Evolutionary conservation across 64 coral and sea anemone genomes (phyloP), one percentile per base, ranked within the genome.

Genomic region (Cladopsammia gracilis): DNA sequence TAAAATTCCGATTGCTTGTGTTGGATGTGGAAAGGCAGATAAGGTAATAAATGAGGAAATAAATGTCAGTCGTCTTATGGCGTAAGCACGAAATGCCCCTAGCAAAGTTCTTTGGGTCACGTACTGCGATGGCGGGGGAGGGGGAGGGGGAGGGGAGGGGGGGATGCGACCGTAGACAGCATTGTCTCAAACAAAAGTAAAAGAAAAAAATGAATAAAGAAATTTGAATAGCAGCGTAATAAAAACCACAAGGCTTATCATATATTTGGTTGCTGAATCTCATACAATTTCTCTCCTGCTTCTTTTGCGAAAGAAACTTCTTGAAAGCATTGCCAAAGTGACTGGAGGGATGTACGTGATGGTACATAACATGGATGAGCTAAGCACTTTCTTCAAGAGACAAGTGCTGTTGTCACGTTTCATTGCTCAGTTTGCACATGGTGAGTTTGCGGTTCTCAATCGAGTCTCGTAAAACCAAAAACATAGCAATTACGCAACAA

Each of bases 361-460:
- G 94, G 94, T 96, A 18, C 89, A 88, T 6, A 88, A 90, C 18
- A 95, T 95, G 89, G 53, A 78, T 11, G 94, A 92, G 69, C 66
- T 95, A 14, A 92, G 89, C 76, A 95, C 94, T 0, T 95, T 95
- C 67, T 95, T 95, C 45, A 90, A 77, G 49, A 85, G 94, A 50
- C 94, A 95, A 73, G 94, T 95, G 13, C 26, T 95, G 22, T 44
- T 95, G 73, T 95, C 94, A 57, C 89, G 94, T 75, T 95, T 95
- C 49, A 90, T 95, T 3, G 88, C 76, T 54, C 82, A 95, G 58
- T 95, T 95, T 92, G 86, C 94, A 2, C 89, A 90, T 88, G 94
- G 94, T 95, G 49, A 64, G 93, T 89, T 81, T 42, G 16, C 24
- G 23, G 47, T 10, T 9, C 49, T 34, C 47, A 48, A 7, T 46